These are phyloP conservation scores for Junonia oenone DNA, from an alignment of 2,888 invertebrate genomes.

Conservation along the genomic window DNA sequence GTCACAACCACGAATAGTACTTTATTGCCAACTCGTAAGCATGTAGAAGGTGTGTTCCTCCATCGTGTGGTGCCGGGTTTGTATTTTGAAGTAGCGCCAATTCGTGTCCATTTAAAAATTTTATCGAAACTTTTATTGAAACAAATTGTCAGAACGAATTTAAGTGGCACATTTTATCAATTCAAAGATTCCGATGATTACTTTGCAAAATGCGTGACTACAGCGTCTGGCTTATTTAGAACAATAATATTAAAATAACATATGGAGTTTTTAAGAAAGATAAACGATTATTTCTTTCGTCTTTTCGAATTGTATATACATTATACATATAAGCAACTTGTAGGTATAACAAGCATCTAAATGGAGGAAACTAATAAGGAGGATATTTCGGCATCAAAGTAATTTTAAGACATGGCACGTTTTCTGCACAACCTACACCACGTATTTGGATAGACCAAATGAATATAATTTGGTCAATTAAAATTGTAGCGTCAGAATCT, in stretches of 20 bases:
- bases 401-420: conserved; percentile 10
- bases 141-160: conserved; percentile 3
- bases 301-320: background rate
- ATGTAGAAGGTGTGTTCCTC: conserved; percentile 24
- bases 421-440: conserved; percentile 11
- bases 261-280: background rate
- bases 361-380: background rate
- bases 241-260: background rate
- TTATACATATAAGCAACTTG: too few relatives aligned
- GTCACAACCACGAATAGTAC: conserved; percentile 31
- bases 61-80: conserved; percentile 5
- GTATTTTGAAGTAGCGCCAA: conserved; percentile 21
- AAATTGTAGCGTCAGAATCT: conserved; percentile 43
- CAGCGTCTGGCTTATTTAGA: background rate
- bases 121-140: conserved; percentile 3
- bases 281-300: background rate
- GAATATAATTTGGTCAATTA: conserved; percentile 32
- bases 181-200: conserved; percentile 1
- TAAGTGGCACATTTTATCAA: conserved; percentile 4
- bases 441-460: conserved; percentile 20
- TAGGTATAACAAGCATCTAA: too few relatives aligned
- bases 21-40: conserved; percentile 24
- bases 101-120: conserved; percentile 1
- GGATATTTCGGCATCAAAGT: background rate
- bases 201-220: background rate